A percentile compares a stretch with the other conserved stretches of the same genome.
These are phyloP conservation scores for Neodiprion lecontei DNA, from an alignment of 1,140 invertebrate genomes.

Conservation along the genomic window DNA sequence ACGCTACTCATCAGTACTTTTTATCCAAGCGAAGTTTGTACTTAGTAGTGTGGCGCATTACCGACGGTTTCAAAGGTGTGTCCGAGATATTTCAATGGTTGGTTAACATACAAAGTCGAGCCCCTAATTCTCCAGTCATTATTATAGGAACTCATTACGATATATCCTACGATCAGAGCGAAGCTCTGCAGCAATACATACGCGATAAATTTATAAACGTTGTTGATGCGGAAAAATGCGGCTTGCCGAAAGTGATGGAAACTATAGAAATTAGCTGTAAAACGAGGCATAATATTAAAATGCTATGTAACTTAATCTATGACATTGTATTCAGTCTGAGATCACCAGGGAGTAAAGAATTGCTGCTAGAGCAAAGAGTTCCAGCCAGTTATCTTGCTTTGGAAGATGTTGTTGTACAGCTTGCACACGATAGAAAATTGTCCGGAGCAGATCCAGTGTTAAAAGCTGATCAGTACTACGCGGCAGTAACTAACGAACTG, in stretches of 20 bases:
- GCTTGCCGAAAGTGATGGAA: constrained; percentile 91
- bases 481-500: constrained; percentile 75
- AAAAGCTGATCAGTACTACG: constrained; percentile 83
- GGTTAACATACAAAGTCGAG: constrained; percentile 92
- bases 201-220: constrained; percentile 90
- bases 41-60: constrained; percentile 94
- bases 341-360: constrained; percentile 89
- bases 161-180: constrained; percentile 77
- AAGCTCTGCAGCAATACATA: constrained; percentile 89
- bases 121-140: constrained; percentile 92
- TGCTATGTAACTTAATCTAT: constrained; percentile 92
- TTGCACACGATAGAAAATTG: constrained; percentile 75
- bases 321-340: constrained; percentile 91
- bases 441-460: constrained; percentile 86
- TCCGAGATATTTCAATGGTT: constrained; percentile 94
- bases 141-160: constrained; percentile 97
- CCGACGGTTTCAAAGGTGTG: constrained; percentile 90
- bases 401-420: constrained; percentile 87
- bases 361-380: constrained; percentile 92
- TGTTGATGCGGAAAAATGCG: constrained; percentile 95
- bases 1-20: constrained; percentile 98
- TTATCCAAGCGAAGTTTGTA: constrained; percentile 95
- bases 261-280: constrained; percentile 92
- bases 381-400: constrained; percentile 94
- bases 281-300: constrained; percentile 89